Base-by-base conservation (phyloP, 2,797 vertebrate species). In the Etheostoma nigrum region DNA sequence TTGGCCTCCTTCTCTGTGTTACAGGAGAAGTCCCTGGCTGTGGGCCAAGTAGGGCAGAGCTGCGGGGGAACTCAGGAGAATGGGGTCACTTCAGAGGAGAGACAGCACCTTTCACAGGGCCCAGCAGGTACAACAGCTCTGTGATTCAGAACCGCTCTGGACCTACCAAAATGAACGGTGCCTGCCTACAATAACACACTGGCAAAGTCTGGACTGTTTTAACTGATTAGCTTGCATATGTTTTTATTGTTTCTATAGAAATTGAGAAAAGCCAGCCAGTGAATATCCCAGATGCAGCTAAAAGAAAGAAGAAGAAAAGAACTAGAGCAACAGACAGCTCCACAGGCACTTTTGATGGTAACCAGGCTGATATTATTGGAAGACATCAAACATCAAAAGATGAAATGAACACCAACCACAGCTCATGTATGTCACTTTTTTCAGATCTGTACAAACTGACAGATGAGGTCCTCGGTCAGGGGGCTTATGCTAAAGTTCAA, bases 401-500 rank as follows among this genome's bases (percentile, higher is more conserved):
- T 33, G 4, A 30, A 30, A 21, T 23, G 61, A 53, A 51, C 6
- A 21, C 15, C 5, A 19, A 21, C 13, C 6, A 23, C 49, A 7
- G 48, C 23, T 79, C 4, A 55, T 71, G 11, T 40, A 40, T 44
- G 4, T 16, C 27, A 13, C 72, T 76, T 86, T 78, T 33, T 27
- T 76, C 81, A 99, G 98, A 98, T 86, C 89, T 96, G 66, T 99
- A 99, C 92, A 97, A 94, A 86, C 91, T 99, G 87, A 99, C 97
- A 4, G 95, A 97, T 47, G 97, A 99, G 89, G 88, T 98, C 60
- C 96, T 99, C 66, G 98, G 98, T 75, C 97, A 97, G 84, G 98
- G 98, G 23, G 96, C 97, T 12, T 97, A 97, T 83, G 98, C 98
- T 79, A 99, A 97, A 94, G 98, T 99, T 81, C 98, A 98, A 90